phyloP scores from a whole-genome alignment of 1,140 invertebrate species.

The Aradophagus sp. region DNA sequence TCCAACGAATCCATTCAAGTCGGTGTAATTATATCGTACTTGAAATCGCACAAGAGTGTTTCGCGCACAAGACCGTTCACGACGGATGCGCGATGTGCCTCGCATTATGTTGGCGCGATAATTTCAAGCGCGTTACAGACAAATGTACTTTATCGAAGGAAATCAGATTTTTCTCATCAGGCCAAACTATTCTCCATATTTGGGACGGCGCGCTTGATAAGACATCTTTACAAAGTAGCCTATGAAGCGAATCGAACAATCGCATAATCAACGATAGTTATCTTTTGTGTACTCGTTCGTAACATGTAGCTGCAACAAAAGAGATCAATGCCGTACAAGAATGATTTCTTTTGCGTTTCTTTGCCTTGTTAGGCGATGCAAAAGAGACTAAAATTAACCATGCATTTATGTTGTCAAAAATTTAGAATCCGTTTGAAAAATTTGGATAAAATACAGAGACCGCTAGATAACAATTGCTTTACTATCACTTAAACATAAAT shows the following conservation, averaged over 20 bases:
- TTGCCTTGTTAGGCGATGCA: slow-evolving; percentile 32
- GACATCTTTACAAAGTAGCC: slow-evolving; percentile 29
- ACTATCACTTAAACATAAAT: no score
- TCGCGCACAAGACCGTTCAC: no score
- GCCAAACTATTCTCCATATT: slow-evolving; percentile 30
- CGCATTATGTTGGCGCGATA: slow-evolving; percentile 3
- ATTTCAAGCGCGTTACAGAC: slow-evolving; percentile 5
- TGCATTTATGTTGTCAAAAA: no score
- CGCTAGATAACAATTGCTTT: no score
- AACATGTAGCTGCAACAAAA: slow-evolving; percentile 40
- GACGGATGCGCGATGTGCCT: background rate
- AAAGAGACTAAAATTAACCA: no score
- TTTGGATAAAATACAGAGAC: no score
- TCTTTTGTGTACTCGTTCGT: slow-evolving; percentile 41
- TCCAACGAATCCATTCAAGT: no score
- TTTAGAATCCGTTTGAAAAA: no score
- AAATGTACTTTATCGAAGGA: slow-evolving; percentile 8
- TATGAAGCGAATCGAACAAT: slow-evolving; percentile 39
- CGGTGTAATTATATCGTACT: no score
- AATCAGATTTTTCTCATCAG: slow-evolving; percentile 22
- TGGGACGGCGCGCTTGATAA: slow-evolving; percentile 30
- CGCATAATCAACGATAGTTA: slow-evolving; percentile 44
- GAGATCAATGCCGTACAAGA: slow-evolving; percentile 40
- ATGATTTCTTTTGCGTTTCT: slow-evolving; percentile 30
- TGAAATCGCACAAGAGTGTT: no score